Conservation (phyloP, 2,113 vertebrate species). For the chimpanzee (Pan troglodytes) region NHGRI_mPanTro3-v2.1_pri NC_072401.2:92709501-92710000, state of each 20-base stretch:
- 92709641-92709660: not conserved
- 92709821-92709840: not conserved
- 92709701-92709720: not conserved
- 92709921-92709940: too few relatives aligned
- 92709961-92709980: not conserved
- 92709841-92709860: not conserved
- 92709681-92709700: not conserved
- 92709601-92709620: slow-evolving; percentile 7
- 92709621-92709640: slow-evolving; percentile 21
- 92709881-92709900: not conserved
- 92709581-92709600: not conserved
- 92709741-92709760: not conserved
- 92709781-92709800: not conserved
- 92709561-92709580: slow-evolving; percentile 15
- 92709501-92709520: not conserved
- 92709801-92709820: not conserved
- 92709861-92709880: not conserved
- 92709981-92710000: not conserved
- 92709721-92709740: not conserved
- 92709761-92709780: not conserved
- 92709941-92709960: too few relatives aligned
- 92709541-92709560: not conserved
- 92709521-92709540: not conserved
- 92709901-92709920: not conserved
- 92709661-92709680: not conserved